Base-by-base conservation (phyloP, 2,888 invertebrate species). In the Syritta pipiens region DNA sequence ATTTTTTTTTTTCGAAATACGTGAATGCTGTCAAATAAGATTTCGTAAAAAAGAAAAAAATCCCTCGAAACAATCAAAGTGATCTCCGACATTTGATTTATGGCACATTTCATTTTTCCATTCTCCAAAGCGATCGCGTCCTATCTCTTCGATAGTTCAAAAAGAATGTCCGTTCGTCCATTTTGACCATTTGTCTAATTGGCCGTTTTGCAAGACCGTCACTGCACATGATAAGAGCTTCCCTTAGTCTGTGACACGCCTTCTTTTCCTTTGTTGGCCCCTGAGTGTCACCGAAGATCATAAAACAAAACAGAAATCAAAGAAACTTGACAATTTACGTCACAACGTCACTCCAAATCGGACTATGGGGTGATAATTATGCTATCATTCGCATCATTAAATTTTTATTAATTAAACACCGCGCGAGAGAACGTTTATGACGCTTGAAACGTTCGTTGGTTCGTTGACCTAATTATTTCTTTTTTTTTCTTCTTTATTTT, bases 381-480 rank as follows among this genome's bases (percentile, higher is more conserved):
- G 65, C 63, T 77, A 77, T 77, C 77, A 26, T 40, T 65, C 24
- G 32, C 28, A 63, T 46, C 51, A 57, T 71, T 76, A 35, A 67
- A 75, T 26, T 37, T 10, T 28, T 60, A 55, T 44, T 69, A 46
- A 57, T 69, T 68, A 59, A 69, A 24, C 9, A 37, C 32, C 40
- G 42, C 26, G 35, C 37, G 17, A 14, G 4, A 7, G 35, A 68
- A 20, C 48, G 30, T 65, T 40, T 40, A 32, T 60, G 59, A 44
- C 53, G 44, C 37, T 60, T 24, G n/a, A n/a, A 1, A 37, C 28
- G 40, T 6, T n/a, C n/a, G n/a, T 30, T 69, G 65, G 81, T 75
- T 76, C 76, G 65, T 68, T 76, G 76, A 81, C 81, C 75, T 19
- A 75, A 17, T 26, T 69, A n/a, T n/a, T n/a, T n/a, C n/a, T n/a